Percentiles rank a stretch among this genome's conserved stretches.
Conservation (phyloP, 2,113 vertebrate genomes). For the Notothenia coriiceps region DNA sequence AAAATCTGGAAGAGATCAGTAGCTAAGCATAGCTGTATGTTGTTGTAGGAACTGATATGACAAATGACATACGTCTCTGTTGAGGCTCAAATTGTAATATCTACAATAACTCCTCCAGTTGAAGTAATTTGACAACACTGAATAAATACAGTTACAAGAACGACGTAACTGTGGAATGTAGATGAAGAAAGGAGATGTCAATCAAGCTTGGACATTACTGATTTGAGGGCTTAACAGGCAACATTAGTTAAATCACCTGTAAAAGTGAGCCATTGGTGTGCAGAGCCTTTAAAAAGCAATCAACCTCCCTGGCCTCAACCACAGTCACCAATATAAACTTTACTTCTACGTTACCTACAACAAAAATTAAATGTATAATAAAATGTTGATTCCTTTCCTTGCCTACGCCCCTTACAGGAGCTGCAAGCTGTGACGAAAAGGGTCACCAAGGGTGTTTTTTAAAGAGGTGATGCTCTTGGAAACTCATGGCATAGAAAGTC, state of each 20-base stretch:
- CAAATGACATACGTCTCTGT: not conserved
- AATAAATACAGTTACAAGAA: not conserved
- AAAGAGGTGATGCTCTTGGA: no score
- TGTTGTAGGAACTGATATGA: no score
- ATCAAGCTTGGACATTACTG: not conserved
- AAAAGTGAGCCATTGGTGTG: no score
- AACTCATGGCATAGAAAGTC: no score
- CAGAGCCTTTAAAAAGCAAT: not conserved
- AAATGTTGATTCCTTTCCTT: not conserved
- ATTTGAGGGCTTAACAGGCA: not conserved
- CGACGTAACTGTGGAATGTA: not conserved
- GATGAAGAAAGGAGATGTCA: not conserved
- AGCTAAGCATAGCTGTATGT: no score
- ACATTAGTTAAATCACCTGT: slow-evolving; percentile 7
- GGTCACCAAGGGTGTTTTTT: no score
- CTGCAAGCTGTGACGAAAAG: not conserved
- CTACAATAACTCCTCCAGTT: not conserved
- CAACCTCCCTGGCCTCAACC: not conserved
- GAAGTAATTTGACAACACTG: not conserved
- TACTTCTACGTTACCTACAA: no score
- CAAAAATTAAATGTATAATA: no score
- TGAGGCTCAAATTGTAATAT: not conserved
- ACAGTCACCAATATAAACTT: not conserved
- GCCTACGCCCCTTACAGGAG: not conserved
- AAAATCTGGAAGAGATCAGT: not conserved